Percentiles rank a stretch among this genome's conserved stretches.
These are phyloP conservation scores for Drosophila putrida DNA, from an alignment of 2,888 invertebrate species.

Conservation along the genomic window DNA sequence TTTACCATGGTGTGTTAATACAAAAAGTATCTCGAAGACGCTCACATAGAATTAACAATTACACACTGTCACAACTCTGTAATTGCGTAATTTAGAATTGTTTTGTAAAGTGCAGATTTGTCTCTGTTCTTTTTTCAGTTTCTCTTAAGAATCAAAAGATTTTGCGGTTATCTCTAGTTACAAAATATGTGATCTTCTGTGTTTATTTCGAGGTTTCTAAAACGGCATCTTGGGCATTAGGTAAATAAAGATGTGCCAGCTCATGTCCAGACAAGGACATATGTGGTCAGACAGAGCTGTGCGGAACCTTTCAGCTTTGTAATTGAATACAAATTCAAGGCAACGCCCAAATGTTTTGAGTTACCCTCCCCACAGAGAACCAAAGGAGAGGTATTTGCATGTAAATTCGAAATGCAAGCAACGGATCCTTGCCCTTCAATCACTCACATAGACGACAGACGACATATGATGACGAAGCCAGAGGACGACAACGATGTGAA, in stretches of 20 bases:
- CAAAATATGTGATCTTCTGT: slow-evolving; percentile 30
- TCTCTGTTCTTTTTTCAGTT: neutral
- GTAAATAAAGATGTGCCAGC: slow-evolving; percentile 47
- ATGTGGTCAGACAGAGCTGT: slow-evolving; percentile 45
- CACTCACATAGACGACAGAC: slow-evolving; percentile 54
- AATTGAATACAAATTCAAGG: slow-evolving; percentile 67
- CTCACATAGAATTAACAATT: neutral
- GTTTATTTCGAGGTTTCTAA: slow-evolving; percentile 8
- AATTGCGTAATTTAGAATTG: neutral
- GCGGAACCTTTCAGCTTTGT: slow-evolving; percentile 29
- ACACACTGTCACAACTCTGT: neutral
- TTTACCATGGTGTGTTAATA: slow-evolving; percentile 8
- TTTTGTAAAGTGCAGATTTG: slow-evolving; percentile 1
- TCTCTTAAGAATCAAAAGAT: neutral
- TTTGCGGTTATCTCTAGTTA: slow-evolving; percentile 38
- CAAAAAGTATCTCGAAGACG: slow-evolving; percentile 13
- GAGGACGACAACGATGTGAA: slow-evolving; percentile 11
- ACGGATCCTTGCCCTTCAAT: slow-evolving; percentile 68
- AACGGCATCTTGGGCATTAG: slow-evolving; percentile 36
- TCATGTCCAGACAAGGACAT: slow-evolving; percentile 36
- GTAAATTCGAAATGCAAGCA: slow-evolving; percentile 74
- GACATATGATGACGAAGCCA: slow-evolving; percentile 12
- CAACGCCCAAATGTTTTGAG: slow-evolving; percentile 46
- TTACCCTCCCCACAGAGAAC: slow-evolving; percentile 4
- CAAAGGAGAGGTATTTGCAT: slow-evolving; percentile 39